Evolutionary conservation across 1,140 invertebrate species (phyloP).

Genomic region (Drosophila nasuta): DNA sequence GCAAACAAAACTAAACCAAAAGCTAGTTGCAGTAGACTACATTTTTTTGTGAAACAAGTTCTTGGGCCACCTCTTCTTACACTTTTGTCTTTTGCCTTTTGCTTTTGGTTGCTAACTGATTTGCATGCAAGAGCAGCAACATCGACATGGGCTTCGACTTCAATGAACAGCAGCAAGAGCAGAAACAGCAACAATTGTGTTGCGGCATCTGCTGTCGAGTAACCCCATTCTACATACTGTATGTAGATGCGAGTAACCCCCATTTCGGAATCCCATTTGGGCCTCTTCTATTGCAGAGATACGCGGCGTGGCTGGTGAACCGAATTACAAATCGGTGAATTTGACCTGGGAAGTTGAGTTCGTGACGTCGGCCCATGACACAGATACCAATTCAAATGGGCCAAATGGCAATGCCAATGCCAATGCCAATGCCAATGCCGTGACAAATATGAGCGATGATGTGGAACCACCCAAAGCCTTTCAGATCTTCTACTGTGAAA

Average conservation of each 20-base stretch:
- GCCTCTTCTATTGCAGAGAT: slow-evolving; percentile 86
- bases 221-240: slow-evolving; percentile 36
- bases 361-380: slow-evolving; percentile 74
- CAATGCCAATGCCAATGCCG: slow-evolving; percentile 32
- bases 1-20: slow-evolving; percentile 59
- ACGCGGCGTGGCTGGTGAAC: slow-evolving; percentile 88
- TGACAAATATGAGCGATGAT: slow-evolving; percentile 76
- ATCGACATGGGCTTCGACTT: slow-evolving; percentile 26
- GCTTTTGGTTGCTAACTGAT: slow-evolving; percentile 59
- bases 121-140: slow-evolving; percentile 69
- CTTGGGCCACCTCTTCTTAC: slow-evolving; percentile 22
- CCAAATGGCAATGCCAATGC: slow-evolving; percentile 38
- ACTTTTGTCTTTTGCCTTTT: slow-evolving; percentile 28
- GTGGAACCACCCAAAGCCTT: slow-evolving; percentile 85
- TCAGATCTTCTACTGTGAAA: slow-evolving; percentile 90
- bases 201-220: slow-evolving; percentile 39
- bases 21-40: slow-evolving; percentile 43
- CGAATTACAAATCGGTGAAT: slow-evolving; percentile 89
- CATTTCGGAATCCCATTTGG: slow-evolving; percentile 83
- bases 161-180: slow-evolving; percentile 39
- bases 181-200: slow-evolving; percentile 11
- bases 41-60: slow-evolving; percentile 64
- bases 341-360: slow-evolving; percentile 88
- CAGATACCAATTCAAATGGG: slow-evolving; percentile 52
- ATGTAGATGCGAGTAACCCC: slow-evolving; percentile 22